A percentile compares a stretch with the other conserved stretches of the same genome.
Conservation (phyloP, 2,797 vertebrate genomes). For the Betta splendens region DNA sequence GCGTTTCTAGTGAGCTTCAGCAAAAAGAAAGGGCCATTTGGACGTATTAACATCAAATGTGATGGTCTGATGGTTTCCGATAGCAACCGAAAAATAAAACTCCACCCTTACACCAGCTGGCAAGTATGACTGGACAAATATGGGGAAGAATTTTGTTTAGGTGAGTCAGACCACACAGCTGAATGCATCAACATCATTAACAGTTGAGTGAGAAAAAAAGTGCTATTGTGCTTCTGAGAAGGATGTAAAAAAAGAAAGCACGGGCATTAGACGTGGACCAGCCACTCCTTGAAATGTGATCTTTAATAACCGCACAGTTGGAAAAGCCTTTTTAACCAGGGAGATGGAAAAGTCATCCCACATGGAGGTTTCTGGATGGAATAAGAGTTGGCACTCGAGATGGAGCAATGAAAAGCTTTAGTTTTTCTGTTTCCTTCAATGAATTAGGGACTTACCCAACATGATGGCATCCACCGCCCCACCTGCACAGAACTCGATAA, state of each 20-base stretch:
- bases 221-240: slow-evolving; percentile 3
- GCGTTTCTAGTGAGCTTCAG: slow-evolving; percentile 11
- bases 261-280: slow-evolving; percentile 55
- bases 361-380: slow-evolving; percentile 55
- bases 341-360: slow-evolving; percentile 43
- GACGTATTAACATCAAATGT: slow-evolving; percentile 18
- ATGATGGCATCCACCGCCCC: slow-evolving; percentile 98
- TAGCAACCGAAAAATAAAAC: slow-evolving; percentile 45
- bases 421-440: slow-evolving; percentile 46
- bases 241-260: slow-evolving; percentile 22
- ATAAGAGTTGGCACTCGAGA: slow-evolving; percentile 58
- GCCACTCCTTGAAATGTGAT: slow-evolving; percentile 72
- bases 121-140: slow-evolving; percentile 48
- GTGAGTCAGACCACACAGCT: slow-evolving; percentile 42
- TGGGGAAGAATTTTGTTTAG: slow-evolving; percentile 19
- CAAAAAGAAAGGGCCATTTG: slow-evolving; percentile 19
- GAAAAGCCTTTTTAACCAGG: slow-evolving; percentile 43
- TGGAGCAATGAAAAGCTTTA: slow-evolving; percentile 47
- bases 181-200: slow-evolving; percentile 9
- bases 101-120: slow-evolving; percentile 38
- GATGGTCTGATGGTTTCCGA: slow-evolving; percentile 32
- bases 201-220: slow-evolving; percentile 16
- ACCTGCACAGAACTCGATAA: slow-evolving; percentile 98
- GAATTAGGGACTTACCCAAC: slow-evolving; percentile 88
- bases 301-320: slow-evolving; percentile 75